A percentile compares a stretch with the other conserved stretches of the same genome.
These are phyloP conservation scores for Rhopalosiphum padi DNA, from an alignment of 1,140 invertebrate genomes.

Conservation along the genomic window DNA sequence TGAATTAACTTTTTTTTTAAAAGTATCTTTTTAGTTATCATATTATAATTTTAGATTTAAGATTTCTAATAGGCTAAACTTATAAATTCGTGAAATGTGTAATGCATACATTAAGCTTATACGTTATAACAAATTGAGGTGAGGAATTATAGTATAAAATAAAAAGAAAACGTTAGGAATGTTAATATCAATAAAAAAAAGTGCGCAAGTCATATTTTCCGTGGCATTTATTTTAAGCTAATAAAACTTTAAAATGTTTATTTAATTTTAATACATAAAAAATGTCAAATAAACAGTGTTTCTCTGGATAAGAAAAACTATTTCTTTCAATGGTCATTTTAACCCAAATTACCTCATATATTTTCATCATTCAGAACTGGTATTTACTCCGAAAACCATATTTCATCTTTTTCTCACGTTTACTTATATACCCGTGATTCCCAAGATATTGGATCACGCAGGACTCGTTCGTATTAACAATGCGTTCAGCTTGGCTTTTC, in stretches of 20 bases:
- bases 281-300: not conserved
- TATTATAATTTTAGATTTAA: not conserved
- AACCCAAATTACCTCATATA: conserved; percentile 32
- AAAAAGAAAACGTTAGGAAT: not conserved
- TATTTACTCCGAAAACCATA: conserved; percentile 20
- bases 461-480: conserved; percentile 32
- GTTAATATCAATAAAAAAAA: not conserved
- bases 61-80: not conserved
- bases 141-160: not conserved
- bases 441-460: conserved; percentile 34
- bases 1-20: no score
- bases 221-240: not conserved
- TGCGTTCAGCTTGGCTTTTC: conserved; percentile 18
- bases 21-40: not conserved
- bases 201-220: not conserved
- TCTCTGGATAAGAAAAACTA: not conserved
- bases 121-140: not conserved
- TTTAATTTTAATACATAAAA: not conserved
- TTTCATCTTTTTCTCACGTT: conserved; percentile 41
- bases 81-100: not conserved
- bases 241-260: not conserved
- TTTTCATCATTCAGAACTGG: conserved; percentile 36
- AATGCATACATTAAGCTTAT: not conserved
- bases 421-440: conserved; percentile 21
- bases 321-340: not conserved